Base-by-base conservation (phyloP, 2,888 invertebrate genomes). In the Sinopyrophorus schimmeli region DNA sequence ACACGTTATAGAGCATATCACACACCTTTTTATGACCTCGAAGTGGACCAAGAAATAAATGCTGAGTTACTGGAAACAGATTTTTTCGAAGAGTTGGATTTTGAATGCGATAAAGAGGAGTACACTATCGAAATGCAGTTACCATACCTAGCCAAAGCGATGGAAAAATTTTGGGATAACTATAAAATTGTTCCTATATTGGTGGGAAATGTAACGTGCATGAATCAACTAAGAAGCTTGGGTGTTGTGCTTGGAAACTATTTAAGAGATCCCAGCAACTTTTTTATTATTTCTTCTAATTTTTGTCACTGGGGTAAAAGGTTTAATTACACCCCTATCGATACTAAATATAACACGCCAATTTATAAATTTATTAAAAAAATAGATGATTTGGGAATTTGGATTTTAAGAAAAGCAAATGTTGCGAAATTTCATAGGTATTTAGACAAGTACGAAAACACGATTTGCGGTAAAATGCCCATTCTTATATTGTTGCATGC, bases 41-140 rank as follows among this genome's bases (percentile, higher is more conserved):
- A 80, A 58, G 86, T 97, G 62, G 95, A 97, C 75, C 81, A 83
- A 62, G 81, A 87, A 75, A 90, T 91, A 41, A 89, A 89, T 72
- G 79, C 84, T 5, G 90, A 93, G 66, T 71, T 96, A 44, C 84
- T 87, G 65, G 82, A 84, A 55, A 91, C 90, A 2, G 85, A 86
- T 0, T 83, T 86, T 57, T 96, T 96, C 72, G 88, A 91, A 56
- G 83, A 84, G 77, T 93, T 96, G 92, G 86, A 86, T 67, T 77
- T 86, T 62, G 81, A 84, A 62, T 90, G 89, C 0, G 96, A 96
- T 67, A 94, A 96, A 70, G 90, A 92, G 63, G 96, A 97, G 66
- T 97, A 98, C 68, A 93, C 92, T 56, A 89, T 97, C 57, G 97
- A 98, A 76, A 95, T 98, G 96, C 96, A 96, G 69, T 78, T 97